Evolutionary conservation across 2,888 invertebrate genomes (phyloP).

Genomic region (Scotopteryx bipunctaria): DNA sequence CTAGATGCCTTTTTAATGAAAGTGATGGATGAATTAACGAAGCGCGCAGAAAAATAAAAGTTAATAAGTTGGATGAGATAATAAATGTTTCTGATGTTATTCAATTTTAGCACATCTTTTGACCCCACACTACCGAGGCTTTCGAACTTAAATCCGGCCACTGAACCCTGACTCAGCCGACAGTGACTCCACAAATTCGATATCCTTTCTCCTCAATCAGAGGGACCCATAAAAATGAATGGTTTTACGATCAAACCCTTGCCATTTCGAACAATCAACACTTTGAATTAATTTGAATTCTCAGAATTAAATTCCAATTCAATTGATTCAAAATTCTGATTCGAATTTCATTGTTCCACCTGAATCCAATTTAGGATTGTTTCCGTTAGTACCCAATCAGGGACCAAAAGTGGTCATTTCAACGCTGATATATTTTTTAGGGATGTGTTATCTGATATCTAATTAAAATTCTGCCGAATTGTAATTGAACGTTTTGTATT

Average conservation of each 20-base stretch:
- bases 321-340: constrained; percentile 23
- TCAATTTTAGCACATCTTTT: background rate
- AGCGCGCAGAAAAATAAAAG: no score
- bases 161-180: background rate
- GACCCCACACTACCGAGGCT: background rate
- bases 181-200: background rate
- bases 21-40: no score
- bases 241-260: constrained; percentile 10
- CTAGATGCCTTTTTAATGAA: no score
- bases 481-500: no score
- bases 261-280: constrained; percentile 10
- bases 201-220: background rate
- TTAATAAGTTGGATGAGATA: no score
- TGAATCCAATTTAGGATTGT: constrained; percentile 33
- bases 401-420: constrained; percentile 26
- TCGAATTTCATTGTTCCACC: constrained; percentile 26
- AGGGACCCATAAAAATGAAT: constrained; percentile 6
- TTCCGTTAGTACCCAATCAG: constrained; percentile 31
- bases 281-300: constrained; percentile 24
- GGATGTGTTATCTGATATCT: background rate
- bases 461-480: no score
- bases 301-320: constrained; percentile 15
- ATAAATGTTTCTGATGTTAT: no score
- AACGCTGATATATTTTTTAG: background rate
- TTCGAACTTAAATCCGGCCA: background rate